Evolutionary conservation across 2,888 invertebrate genomes (phyloP), one percentile per base, ranked within the genome.

Genomic region (Polyploca ridens): DNA sequence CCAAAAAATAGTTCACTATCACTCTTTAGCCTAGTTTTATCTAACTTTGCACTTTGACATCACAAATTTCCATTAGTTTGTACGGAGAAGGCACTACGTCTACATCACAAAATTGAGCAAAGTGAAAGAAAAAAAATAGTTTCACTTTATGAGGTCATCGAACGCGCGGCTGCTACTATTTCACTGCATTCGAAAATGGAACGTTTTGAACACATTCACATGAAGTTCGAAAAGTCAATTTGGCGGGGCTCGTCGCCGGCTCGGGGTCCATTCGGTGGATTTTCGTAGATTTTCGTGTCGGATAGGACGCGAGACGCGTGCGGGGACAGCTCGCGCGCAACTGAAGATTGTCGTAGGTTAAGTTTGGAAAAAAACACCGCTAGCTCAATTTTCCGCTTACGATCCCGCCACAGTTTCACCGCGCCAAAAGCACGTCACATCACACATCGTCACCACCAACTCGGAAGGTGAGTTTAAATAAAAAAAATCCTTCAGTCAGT

Each of bases 301-400:
- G 72, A 63, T 77, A 69, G 70, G 74, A 76, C 82, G 85, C 87
- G 88, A 84, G 83, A 87, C 90, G 91, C 89, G 86, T 89, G 87
- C 90, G 86, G 72, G 79, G 83, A 82, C 88, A 83, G 90, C 91
- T 88, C 90, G 92, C 91, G 93, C 93, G 91, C 93, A 90, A 93
- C 92, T 93, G 91, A 90, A 86, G 86, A 88, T 91, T 91, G 90
- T 89, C 91, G 87, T 92, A 91, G 91, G 91, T 93, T 91, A 91
- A 90, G 89, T 93, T 91, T 89, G 85, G 84, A 87, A 90, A 89
- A 89, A 90, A 89, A 88, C 84, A 85, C 88, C 90, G 91, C 90
- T 90, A 91, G 87, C 81, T 88, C 86, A 90, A 91, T 93, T 91
- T 92, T 90, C 90, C 91, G 88, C 87, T 82, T 82, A 80, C 79